Base-by-base conservation (phyloP, 2,113 vertebrate species). In the Oryzias woworae region DNA sequence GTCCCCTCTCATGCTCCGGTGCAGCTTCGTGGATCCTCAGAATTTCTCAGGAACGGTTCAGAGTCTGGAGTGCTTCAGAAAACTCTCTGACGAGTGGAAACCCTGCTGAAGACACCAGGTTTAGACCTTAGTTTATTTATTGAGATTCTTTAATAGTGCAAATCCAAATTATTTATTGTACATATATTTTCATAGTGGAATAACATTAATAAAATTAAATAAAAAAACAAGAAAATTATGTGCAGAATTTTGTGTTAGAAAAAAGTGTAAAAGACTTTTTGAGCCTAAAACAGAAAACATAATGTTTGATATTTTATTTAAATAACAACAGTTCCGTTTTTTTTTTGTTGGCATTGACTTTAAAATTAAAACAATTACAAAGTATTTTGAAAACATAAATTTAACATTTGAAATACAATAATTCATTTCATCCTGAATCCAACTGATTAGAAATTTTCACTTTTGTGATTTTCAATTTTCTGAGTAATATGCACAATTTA, bases 161-260 rank as follows among this genome's bases (percentile, higher is more conserved):
- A 89, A 92, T 94, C 89, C 75, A 96, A 94, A 96, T 94, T 98
- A 98, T 98, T 98, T 99, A 98, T 98, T 96, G 95, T 94, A 96
- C 85, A 94, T 96, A 89, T 99, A 98, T 99, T 99, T 98, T 98
- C 97, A 95, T 96, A 96, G 95, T 87, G 93, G 92, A 91, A 96
- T 94, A 95, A 95, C 80, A 87, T 84, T 72, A 94, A 85, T 95
- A 94, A 95, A 95, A 80, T 86, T 84, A 69, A 94, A 83, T 73
- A 84, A 94, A 94, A 60, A 86, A 85, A 66, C 69, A 80, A 75
- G 88, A 72, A 88, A 89, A 86, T 86, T 85, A 87, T 81, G 59
- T 73, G 68, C 53, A 63, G 66, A 73, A 87, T 64, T 72, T 88
- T 18, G 26, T 42, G 8, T 36, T 36, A 36, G 31, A 36, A 36